Evolutionary conservation across 2,888 invertebrate genomes (phyloP), one percentile per base, ranked within the genome.

Genomic region (Strigamia transsilvanica): DNA sequence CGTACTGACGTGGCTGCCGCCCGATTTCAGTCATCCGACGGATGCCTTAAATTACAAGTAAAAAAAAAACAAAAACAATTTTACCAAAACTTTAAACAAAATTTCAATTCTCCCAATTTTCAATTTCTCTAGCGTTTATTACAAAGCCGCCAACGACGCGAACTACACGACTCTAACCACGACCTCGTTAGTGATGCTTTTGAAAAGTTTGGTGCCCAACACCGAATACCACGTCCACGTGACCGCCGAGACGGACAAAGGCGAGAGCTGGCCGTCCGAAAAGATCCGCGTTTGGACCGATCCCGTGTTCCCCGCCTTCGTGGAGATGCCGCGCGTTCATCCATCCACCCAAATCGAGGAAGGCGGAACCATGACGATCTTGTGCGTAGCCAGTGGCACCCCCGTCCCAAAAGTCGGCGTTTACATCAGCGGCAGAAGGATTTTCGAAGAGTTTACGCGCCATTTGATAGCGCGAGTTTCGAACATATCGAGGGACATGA

Each of bases 381-480:
- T 94, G 2, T 95, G 95, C 86, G 92, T 94, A 82, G 94, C 94
- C 0, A 92, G 94, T 91, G 95, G 95, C 10, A 94, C 94, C 34
- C 95, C 95, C 0, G 93, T 93, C 83, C 95, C 95, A 0, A 94
- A 93, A 1, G 94, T 95, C 82, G 94, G 94, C 0, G 88, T 95
- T 0, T 95, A 94, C 87, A 93, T 95, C 83, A 92, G 92, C 83
- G 93, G 93, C 86, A 88, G 92, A 82, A 90, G 94, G n/a, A 93
- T 94, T n/a, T 90, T 93, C 0, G 94, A 94, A 88, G 94, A 94
- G 84, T 92, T 92, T 46, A 94, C 94, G 0, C 90, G 94, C 0
- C 94, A 95, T 88, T 93, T 95, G 93, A 94, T 95, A 66, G 94
- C 94, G 0, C 93, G 93, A n/a, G 92, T 94, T 83, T 93, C 94